A percentile compares a stretch with the other conserved stretches of the same genome.
phyloP scores from a whole-genome alignment of 1,140 invertebrate species.

The Anoplolepis gracilipes region DNA sequence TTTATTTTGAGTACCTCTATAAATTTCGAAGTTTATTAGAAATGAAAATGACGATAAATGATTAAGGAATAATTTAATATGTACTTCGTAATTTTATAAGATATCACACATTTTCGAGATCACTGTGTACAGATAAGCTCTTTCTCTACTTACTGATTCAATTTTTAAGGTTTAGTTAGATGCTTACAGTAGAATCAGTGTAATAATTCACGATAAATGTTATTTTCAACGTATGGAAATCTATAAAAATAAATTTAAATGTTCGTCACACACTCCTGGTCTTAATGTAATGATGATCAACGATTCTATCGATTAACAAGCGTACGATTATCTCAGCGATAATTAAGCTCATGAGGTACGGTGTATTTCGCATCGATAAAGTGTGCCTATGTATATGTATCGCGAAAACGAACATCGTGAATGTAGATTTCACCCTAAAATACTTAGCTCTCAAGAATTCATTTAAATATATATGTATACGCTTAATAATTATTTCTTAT shows the following conservation, averaged over 20 bases:
- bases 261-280: slow-evolving; percentile 3
- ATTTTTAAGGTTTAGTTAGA: not conserved
- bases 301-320: slow-evolving; percentile 69
- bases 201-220: not conserved
- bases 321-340: slow-evolving; percentile 69
- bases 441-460: slow-evolving; percentile 34
- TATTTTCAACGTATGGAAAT: slow-evolving; percentile 7
- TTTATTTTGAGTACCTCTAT: not conserved
- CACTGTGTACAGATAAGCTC: not conserved
- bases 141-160: slow-evolving; percentile 21
- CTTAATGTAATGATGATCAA: slow-evolving; percentile 64
- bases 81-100: not conserved
- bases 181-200: not conserved
- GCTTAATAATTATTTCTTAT: slow-evolving; percentile 32
- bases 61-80: slow-evolving; percentile 1
- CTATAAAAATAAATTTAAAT: slow-evolving; percentile 46
- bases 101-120: not conserved
- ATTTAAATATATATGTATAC: slow-evolving; percentile 27
- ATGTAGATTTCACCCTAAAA: slow-evolving; percentile 28
- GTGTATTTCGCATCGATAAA: slow-evolving; percentile 64
- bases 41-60: too few species aligned
- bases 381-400: not conserved
- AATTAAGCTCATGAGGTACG: slow-evolving; percentile 74
- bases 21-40: too few species aligned
- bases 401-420: not conserved